Percentiles rank a stretch among this genome's conserved stretches.
Evolutionary conservation across 2,113 vertebrate species (phyloP).

Genomic region (Microcebus lehilahytsara): DNA sequence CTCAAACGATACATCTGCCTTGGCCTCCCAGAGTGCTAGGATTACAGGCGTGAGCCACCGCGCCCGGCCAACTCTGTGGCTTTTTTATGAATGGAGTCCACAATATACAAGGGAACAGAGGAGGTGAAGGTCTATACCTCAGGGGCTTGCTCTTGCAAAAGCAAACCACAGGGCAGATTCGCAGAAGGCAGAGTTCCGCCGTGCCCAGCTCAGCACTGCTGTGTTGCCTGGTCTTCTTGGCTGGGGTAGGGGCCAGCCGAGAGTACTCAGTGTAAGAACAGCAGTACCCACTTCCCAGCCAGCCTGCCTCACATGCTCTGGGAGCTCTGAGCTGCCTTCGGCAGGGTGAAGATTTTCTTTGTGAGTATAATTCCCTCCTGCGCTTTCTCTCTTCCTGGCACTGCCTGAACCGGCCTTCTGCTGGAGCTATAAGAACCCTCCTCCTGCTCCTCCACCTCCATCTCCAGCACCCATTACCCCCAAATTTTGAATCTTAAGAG

Average conservation of each 20-base stretch:
- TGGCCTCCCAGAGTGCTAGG: too few relatives aligned
- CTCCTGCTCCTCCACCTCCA: background rate
- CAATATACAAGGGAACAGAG: conserved; percentile 75
- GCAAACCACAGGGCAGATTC: background rate
- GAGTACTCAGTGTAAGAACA: conserved; percentile 46
- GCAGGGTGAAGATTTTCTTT: conserved; percentile 90
- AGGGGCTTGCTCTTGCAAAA: conserved; percentile 60
- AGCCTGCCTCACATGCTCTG: conserved; percentile 86
- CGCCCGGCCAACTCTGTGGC: too few relatives aligned
- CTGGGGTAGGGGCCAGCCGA: background rate
- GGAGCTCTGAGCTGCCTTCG: conserved; percentile 87
- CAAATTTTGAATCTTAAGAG: conserved; percentile 4
- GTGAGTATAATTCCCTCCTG: conserved; percentile 86
- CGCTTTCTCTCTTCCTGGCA: background rate
- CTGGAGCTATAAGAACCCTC: background rate
- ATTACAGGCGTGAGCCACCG: too few relatives aligned
- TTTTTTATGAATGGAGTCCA: conserved; percentile 53
- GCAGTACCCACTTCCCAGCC: conserved; percentile 84
- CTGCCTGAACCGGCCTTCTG: background rate
- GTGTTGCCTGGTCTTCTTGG: conserved; percentile 70
- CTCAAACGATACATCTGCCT: too few relatives aligned
- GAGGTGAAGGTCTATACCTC: conserved; percentile 78
- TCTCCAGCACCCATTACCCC: background rate
- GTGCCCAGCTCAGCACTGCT: conserved; percentile 79
- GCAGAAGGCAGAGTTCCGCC: background rate